These are phyloP conservation scores for Hyposoter didymator DNA, from an alignment of 2,888 invertebrate genomes.

Conservation along the genomic window DNA sequence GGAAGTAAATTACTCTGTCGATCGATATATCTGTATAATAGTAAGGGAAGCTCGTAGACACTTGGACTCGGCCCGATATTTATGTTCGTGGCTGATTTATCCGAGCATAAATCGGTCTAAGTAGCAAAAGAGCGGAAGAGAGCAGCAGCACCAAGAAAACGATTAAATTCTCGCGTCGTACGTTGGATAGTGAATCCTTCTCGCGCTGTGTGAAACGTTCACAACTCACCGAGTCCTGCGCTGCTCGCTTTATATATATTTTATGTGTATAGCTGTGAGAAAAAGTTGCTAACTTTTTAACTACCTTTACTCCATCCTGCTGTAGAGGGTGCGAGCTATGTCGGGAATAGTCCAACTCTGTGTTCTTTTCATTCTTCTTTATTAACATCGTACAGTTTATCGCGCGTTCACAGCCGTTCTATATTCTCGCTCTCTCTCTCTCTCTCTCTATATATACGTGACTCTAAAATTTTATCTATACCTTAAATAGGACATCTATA, in stretches of 20 bases:
- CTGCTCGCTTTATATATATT: conserved; percentile 25
- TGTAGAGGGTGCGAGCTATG: conserved; percentile 29
- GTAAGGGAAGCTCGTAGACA: neutral
- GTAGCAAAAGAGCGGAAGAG: conserved; percentile 59
- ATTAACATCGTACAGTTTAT: conserved; percentile 59
- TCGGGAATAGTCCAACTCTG: conserved; percentile 32
- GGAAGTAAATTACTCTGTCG: conserved; percentile 61
- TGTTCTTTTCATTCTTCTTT: conserved; percentile 59
- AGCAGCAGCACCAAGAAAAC: conserved; percentile 52
- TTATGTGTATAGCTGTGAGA: conserved; percentile 9
- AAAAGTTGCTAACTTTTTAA: conserved; percentile 66
- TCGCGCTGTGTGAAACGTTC: conserved; percentile 52
- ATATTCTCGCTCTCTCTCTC: no score
- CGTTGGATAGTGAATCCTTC: conserved; percentile 55
- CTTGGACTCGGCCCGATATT: conserved; percentile 71
- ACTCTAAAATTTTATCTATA: conserved; percentile 23
- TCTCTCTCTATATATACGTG: conserved; percentile 24
- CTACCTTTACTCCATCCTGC: conserved; percentile 46
- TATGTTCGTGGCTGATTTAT: conserved; percentile 76
- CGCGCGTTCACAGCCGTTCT: conserved; percentile 38
- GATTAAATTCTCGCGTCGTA: conserved; percentile 71
- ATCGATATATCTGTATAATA: conserved; percentile 37
- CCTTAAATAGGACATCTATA: conserved; percentile 15
- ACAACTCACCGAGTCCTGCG: conserved; percentile 63
- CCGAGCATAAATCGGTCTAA: conserved; percentile 68